Evolutionary conservation across 1,140 invertebrate species (phyloP).

Genomic region (Oreohelix idahoensis): DNA sequence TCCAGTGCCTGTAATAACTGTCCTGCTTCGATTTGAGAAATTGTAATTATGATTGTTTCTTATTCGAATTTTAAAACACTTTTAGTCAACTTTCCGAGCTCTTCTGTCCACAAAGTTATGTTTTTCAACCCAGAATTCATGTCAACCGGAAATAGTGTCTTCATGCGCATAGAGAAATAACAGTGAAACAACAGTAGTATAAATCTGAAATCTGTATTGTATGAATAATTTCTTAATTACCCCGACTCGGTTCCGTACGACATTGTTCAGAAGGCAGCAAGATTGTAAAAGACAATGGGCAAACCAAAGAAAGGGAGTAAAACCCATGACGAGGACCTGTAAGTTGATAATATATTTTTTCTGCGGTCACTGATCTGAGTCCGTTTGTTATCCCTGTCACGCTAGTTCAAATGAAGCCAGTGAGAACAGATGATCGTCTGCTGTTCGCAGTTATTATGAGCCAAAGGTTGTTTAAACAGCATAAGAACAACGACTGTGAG

Average conservation of each 20-base stretch:
- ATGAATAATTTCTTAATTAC: neutral
- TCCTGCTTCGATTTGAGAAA: too few species aligned
- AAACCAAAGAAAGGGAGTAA: conserved; percentile 49
- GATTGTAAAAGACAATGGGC: conserved; percentile 35
- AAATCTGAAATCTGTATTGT: neutral
- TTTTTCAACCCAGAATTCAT: neutral
- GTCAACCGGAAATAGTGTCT: neutral
- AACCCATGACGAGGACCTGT: conserved; percentile 35
- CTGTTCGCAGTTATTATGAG: neutral
- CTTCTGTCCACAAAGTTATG: neutral
- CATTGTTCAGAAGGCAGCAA: neutral
- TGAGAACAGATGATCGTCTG: neutral
- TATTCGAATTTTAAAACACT: too few species aligned
- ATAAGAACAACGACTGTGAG: too few species aligned
- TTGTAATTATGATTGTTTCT: too few species aligned
- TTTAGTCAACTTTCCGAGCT: too few species aligned
- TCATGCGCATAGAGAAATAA: neutral
- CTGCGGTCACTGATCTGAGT: neutral
- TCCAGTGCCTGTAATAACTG: too few species aligned
- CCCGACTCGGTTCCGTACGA: neutral
- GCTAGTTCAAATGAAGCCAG: neutral
- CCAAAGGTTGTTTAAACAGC: neutral
- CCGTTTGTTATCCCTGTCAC: neutral
- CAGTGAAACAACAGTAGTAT: neutral
- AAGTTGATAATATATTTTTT: neutral